Evolutionary conservation across 2,888 invertebrate genomes (phyloP).

Genomic region (Norana najaformis): DNA sequence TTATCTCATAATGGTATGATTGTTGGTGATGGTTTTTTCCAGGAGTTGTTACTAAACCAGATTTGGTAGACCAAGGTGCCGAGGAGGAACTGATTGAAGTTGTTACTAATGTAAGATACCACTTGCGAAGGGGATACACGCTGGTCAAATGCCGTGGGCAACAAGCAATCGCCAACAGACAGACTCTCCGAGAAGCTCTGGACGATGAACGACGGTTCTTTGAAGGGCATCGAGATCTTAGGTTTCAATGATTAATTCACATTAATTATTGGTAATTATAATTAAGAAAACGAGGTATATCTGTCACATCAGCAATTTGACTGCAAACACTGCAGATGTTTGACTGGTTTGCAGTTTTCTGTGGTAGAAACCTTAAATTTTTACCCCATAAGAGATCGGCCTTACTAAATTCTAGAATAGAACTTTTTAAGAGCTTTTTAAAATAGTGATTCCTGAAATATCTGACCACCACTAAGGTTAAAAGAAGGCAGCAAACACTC

Average conservation of each 20-base stretch:
- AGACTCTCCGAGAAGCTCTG: background rate
- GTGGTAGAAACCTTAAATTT: background rate
- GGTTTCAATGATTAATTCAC: background rate
- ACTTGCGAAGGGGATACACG: background rate
- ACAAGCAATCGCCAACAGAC: background rate
- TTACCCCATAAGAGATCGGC: background rate
- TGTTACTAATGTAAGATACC: background rate
- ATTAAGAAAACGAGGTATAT: background rate
- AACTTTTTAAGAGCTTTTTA: too few relatives aligned
- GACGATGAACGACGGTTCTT: background rate
- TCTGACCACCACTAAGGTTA: too few relatives aligned
- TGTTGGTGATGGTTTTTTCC: background rate
- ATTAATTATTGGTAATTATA: background rate
- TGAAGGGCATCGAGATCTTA: background rate
- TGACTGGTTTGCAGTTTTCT: too few relatives aligned
- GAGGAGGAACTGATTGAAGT: conserved; percentile 7
- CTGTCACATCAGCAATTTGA: background rate
- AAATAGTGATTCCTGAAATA: too few relatives aligned
- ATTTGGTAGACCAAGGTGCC: background rate
- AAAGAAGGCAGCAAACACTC: too few relatives aligned
- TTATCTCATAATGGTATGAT: background rate
- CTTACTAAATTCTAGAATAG: background rate
- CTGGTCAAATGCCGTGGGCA: conserved; percentile 21
- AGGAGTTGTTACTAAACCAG: conserved; percentile 14
- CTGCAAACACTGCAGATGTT: background rate